Base-by-base conservation (phyloP, 2,888 invertebrate genomes). In the Halocaridina rubra region DNA sequence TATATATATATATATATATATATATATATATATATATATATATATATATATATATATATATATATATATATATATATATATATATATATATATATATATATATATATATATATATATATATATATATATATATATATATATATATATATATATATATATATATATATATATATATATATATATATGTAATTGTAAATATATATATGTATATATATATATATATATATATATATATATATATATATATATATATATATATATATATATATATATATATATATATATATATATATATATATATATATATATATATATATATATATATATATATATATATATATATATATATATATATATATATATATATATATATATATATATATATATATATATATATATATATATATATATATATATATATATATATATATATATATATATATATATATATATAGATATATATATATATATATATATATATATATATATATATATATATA, bases 61-160 rank as follows among this genome's bases (percentile, higher is more conserved):
- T n/a, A n/a, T n/a, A n/a, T n/a, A n/a, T n/a, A n/a, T 10, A 22
- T n/a, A 32, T n/a, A 30, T 64, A 79, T 22, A 76, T 81, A 46
- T 76, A 64, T 81, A 46, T 80, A 75, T 80, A 61, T 76, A 77
- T 81, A 64, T 64, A 33, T 81, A 76, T 64, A 67, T 81, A 64
- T 81, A 67, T 81, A 77, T 64, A 76, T 76, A 76, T 81, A 76
- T 81, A 67, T 81, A 81, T 81, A 61, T 81, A 75, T 81, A 75
- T 81, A 75, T 75, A 81, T 81, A 81, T 75, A 81, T 75, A 81
- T 81, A 75, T 75, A 81, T 81, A 75, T 75, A 75, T 81, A 75
- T 81, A 75, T 81, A 81, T 81, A 81, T 75, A 81, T 81, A 75
- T 75, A 81, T 81, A 74, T 59, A 80, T 53, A 81, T 72, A 81